Evolutionary conservation across 2,888 invertebrate genomes (phyloP).

Genomic region (Asteroscopus sphinx): DNA sequence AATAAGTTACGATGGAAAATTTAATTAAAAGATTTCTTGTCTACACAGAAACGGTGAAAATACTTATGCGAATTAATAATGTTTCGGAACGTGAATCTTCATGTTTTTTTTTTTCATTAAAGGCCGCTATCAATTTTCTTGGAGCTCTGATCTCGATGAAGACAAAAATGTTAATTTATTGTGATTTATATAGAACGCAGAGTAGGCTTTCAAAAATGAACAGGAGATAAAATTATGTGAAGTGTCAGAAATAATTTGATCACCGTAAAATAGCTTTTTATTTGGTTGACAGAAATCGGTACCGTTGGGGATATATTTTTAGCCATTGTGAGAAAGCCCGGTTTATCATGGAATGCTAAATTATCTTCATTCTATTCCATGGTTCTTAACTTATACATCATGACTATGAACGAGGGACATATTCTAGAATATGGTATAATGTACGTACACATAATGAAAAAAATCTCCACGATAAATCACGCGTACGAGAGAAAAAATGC

Average conservation of each 20-base stretch:
- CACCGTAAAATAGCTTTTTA: neutral
- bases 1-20: slow-evolving; percentile 49
- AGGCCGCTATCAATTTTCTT: slow-evolving; percentile 41
- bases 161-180: slow-evolving; percentile 24
- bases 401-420: too few relatives aligned
- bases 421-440: too few relatives aligned
- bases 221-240: slow-evolving; percentile 3
- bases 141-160: slow-evolving; percentile 13
- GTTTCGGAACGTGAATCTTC: slow-evolving; percentile 20
- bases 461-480: too few relatives aligned
- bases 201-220: slow-evolving; percentile 3
- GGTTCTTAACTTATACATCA: too few relatives aligned
- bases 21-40: slow-evolving; percentile 51
- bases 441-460: too few relatives aligned
- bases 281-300: slow-evolving; percentile 6
- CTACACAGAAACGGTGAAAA: slow-evolving; percentile 32
- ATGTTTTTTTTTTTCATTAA: slow-evolving; percentile 44
- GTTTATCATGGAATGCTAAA: too few relatives aligned
- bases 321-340: neutral
- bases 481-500: too few relatives aligned
- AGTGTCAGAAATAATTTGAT: slow-evolving; percentile 10
- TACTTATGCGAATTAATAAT: slow-evolving; percentile 48
- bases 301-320: neutral
- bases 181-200: slow-evolving; percentile 7
- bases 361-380: too few relatives aligned